Conservation (phyloP, 2,888 invertebrate genomes). For the Dendrolimus pini region DNA sequence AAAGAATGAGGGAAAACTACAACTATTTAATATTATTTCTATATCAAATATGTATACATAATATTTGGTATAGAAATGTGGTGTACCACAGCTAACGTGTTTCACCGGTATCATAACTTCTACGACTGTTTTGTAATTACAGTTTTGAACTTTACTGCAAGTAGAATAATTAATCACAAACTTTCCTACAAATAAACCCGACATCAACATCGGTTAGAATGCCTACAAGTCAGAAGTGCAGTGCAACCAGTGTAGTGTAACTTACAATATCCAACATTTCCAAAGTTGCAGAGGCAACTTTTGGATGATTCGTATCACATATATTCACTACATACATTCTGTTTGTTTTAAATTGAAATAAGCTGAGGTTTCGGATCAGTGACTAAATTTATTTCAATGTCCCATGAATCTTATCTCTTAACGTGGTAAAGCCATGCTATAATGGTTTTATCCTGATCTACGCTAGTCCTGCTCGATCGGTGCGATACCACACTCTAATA, state of each 20-base stretch:
- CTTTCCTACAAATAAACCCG: background rate
- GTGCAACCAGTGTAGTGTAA: too few species aligned
- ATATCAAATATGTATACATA: too few species aligned
- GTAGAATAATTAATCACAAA: background rate
- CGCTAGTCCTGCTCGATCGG: too few species aligned
- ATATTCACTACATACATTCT: conserved; percentile 43
- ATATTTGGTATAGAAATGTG: background rate
- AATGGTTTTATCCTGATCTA: too few species aligned
- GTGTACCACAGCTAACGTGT: background rate
- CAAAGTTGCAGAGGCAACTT: conserved; percentile 34
- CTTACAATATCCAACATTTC: conserved; percentile 11
- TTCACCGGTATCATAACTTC: conserved; percentile 6
- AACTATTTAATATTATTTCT: too few species aligned
- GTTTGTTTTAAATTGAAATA: conserved; percentile 56
- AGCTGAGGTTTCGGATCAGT: conserved; percentile 24
- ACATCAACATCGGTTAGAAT: background rate
- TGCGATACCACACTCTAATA: too few species aligned
- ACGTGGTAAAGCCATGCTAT: too few species aligned
- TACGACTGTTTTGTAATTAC: background rate
- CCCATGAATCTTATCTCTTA: too few species aligned
- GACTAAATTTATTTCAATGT: too few species aligned
- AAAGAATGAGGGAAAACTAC: too few species aligned
- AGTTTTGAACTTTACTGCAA: background rate
- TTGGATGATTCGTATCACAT: conserved; percentile 44
- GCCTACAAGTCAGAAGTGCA: background rate